These are phyloP conservation scores for Zeugodacus cucurbitae DNA, from an alignment of 1,140 invertebrate species.

Conservation along the genomic window DNA sequence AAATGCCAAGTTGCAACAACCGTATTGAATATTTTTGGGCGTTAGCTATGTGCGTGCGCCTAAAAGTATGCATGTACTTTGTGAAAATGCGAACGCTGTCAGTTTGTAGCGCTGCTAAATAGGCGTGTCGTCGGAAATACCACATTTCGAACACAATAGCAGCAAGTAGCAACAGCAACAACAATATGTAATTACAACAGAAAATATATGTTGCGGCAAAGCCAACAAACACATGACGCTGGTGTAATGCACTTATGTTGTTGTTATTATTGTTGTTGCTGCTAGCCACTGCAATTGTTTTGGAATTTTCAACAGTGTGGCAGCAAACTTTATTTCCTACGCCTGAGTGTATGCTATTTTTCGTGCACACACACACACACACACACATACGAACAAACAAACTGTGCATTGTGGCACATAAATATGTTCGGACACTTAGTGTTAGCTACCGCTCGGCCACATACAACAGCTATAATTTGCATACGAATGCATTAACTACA, in stretches of 20 bases:
- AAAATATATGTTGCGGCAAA: neutral
- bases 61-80: conserved; percentile 8
- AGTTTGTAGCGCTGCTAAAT: neutral
- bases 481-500: conserved; percentile 25
- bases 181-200: neutral
- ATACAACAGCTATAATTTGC: neutral
- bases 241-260: neutral
- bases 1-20: neutral
- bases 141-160: neutral
- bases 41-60: neutral
- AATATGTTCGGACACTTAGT: neutral
- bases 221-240: neutral
- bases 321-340: conserved; percentile 19
- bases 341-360: neutral
- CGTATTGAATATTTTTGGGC: neutral
- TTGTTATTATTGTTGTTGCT: neutral
- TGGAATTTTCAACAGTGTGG: neutral
- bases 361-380: neutral
- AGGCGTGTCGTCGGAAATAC: neutral
- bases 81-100: neutral
- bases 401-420: neutral
- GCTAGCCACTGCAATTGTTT: neutral
- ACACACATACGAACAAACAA: neutral
- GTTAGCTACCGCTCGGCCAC: neutral
- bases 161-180: neutral